Conservation (phyloP, 2,797 vertebrate genomes). For the Mormyrops boulengeri region DNA sequence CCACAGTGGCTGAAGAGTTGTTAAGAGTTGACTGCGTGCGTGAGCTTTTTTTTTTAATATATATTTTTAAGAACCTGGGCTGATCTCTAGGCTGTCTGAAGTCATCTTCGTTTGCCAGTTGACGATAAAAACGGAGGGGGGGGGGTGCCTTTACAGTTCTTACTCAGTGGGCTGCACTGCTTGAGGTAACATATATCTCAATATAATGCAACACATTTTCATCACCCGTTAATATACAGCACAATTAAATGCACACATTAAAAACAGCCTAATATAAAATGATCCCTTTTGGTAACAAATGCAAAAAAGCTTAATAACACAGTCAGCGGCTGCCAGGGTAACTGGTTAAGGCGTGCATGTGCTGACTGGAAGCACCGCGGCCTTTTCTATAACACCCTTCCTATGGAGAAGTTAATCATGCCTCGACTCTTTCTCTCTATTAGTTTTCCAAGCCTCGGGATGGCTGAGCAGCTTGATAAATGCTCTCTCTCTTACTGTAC, state of each 20-base stretch:
- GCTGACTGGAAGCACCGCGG: conserved; percentile 34
- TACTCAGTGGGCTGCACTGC: conserved; percentile 61
- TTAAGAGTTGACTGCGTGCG: conserved; percentile 57
- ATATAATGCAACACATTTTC: conserved; percentile 23
- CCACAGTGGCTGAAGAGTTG: conserved; percentile 38
- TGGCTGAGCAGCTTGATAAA: conserved; percentile 70
- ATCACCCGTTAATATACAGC: conserved; percentile 41
- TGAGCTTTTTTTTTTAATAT: conserved; percentile 15
- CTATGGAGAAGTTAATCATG: conserved; percentile 47
- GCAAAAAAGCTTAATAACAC: conserved; percentile 29
- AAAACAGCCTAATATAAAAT: not conserved
- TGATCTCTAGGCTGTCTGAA: conserved; percentile 64
- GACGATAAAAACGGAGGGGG: conserved; percentile 53
- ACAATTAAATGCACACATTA: not conserved
- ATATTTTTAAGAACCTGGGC: conserved; percentile 52
- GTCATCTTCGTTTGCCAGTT: conserved; percentile 59
- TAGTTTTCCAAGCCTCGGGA: conserved; percentile 57
- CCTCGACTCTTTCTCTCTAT: conserved; percentile 36
- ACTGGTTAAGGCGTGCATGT: conserved; percentile 42
- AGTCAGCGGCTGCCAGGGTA: conserved; percentile 36
- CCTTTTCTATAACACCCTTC: conserved; percentile 34
- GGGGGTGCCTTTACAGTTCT: conserved; percentile 49
- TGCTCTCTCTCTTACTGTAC: conserved; percentile 64
- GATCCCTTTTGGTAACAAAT: not conserved
- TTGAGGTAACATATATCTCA: conserved; percentile 39